Conservation (phyloP, 1,140 invertebrate genomes). For the Zaprionus capensis region DNA sequence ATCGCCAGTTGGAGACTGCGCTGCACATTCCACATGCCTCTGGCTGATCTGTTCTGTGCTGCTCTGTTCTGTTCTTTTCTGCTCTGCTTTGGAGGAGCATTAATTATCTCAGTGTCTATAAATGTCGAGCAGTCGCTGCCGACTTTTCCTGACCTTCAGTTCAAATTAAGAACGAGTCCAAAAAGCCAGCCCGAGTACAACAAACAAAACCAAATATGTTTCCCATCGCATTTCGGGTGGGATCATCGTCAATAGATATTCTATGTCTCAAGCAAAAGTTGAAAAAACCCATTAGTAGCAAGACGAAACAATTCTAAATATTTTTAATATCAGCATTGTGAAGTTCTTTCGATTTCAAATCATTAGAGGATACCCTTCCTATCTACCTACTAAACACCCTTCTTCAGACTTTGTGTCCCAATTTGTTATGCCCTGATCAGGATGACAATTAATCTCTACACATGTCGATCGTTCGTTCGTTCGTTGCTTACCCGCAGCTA, state of each 20-base stretch:
- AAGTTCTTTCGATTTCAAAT: background rate
- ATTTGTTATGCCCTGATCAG: background rate
- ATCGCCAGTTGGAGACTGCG: conserved; percentile 36
- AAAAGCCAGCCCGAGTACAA: background rate
- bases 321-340: background rate
- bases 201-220: background rate
- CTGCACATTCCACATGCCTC: background rate
- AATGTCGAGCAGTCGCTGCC: conserved; percentile 25
- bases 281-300: background rate
- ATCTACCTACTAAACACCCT: background rate
- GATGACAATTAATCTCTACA: background rate
- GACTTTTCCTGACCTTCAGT: conserved; percentile 40
- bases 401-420: background rate
- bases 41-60: background rate
- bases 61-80: background rate
- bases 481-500: background rate
- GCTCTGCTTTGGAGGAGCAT: conserved; percentile 24
- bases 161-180: conserved; percentile 13
- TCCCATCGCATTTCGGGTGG: background rate
- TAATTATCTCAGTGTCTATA: conserved; percentile 54
- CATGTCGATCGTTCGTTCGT: background rate
- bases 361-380: background rate
- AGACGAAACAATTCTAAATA: background rate
- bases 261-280: background rate
- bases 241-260: background rate